These are phyloP conservation scores for Trilocha varians DNA, from an alignment of 2,888 invertebrate species.

Conservation along the genomic window DNA sequence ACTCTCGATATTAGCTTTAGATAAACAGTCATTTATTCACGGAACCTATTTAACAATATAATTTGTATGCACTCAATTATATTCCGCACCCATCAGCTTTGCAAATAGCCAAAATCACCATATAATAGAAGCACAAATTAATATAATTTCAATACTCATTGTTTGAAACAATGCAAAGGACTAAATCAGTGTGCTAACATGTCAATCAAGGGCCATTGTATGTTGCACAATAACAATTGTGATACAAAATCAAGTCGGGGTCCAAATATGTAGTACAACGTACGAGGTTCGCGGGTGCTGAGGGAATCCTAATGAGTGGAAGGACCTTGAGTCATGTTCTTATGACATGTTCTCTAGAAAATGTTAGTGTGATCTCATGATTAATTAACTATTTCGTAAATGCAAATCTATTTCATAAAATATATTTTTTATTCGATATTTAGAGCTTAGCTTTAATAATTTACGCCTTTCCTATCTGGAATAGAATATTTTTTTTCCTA, in stretches of 20 bases:
- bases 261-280: constrained; percentile 54
- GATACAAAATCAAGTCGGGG: constrained; percentile 47
- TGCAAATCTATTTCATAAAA: too few relatives aligned
- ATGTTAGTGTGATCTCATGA: constrained; percentile 6
- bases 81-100: constrained; percentile 12
- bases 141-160: neutral
- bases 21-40: too few relatives aligned
- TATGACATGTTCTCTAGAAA: constrained; percentile 32
- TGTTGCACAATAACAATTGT: constrained; percentile 50
- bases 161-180: neutral
- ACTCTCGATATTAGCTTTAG: too few relatives aligned
- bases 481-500: too few relatives aligned
- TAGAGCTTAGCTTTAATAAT: too few relatives aligned
- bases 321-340: constrained; percentile 29
- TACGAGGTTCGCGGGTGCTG: constrained; percentile 25
- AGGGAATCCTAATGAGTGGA: constrained; percentile 45
- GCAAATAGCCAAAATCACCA: constrained; percentile 3
- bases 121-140: neutral
- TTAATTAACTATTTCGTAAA: neutral
- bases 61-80: neutral
- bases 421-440: too few relatives aligned
- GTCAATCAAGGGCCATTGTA: constrained; percentile 34
- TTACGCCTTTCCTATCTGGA: too few relatives aligned
- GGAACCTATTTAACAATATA: too few relatives aligned
- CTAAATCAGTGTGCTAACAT: neutral